Evolutionary conservation across 2,113 vertebrate species (phyloP), one percentile per base, ranked within the genome.

Genomic region (Gymnorhina tibicen): DNA sequence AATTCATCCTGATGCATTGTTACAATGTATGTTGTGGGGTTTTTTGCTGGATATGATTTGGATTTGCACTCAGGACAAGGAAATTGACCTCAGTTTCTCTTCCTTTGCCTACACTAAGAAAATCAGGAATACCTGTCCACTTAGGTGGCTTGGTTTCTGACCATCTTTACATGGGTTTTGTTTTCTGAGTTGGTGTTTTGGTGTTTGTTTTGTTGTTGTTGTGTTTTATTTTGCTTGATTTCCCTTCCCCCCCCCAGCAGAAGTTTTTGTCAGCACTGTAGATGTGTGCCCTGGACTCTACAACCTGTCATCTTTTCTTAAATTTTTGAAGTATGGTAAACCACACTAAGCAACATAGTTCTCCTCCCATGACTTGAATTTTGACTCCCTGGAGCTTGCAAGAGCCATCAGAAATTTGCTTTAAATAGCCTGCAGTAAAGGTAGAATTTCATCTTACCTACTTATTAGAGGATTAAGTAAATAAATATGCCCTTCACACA

Each of bases 391-490:
- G 77, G 44, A 89, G 85, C 92, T 90, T 76, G n/a, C 69, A 89
- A 68, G 12, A 89, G 33, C 62, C 84, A 64, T 89, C 92, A 85
- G n/a, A 95, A 89, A 72, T 82, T 72, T 64, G 6, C 21, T 94
- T 91, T 87, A 62, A 87, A 68, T 96, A 87, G 66, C 66, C 81
- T 72, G 87, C n/a, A 75, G 56, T 85, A 85, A 89, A 81, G 46
- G 74, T 69, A 94, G 64, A 90, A 77, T 83, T 95, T 87, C 55
- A 74, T 70, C 11, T 78, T 83, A 37, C 46, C 46, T 91, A 37
- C 67, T 73, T 91, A 89, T 95, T 95, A 92, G 82, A 84, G 68
- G 80, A 94, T 95, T 91, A 96, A 89, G 62, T 84, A 89, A 81
- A 75, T 87, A 92, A 92, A 85, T 23, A 27, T 87, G 80, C 30